Conservation (phyloP, 1,140 invertebrate genomes). For the Bombus superbus region DNA sequence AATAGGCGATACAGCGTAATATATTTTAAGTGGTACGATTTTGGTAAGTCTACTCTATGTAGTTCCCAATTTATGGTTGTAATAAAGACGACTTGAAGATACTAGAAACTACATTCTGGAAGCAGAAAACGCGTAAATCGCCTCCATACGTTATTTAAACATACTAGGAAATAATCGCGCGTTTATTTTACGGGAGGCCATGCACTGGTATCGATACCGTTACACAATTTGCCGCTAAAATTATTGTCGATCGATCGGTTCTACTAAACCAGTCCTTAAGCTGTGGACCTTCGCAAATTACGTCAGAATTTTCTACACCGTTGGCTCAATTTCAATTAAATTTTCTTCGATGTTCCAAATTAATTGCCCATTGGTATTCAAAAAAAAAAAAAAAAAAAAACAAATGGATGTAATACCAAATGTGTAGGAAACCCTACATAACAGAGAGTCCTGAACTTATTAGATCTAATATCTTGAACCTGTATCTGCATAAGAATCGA, state of each 20-base stretch:
- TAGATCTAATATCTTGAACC: too few relatives aligned
- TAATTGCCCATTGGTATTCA: too few relatives aligned
- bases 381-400: not conserved
- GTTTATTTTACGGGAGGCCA: not conserved
- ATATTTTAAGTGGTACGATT: not conserved
- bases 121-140: not conserved
- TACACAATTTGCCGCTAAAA: conserved; percentile 4
- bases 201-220: conserved; percentile 1
- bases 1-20: not conserved
- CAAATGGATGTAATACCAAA: not conserved
- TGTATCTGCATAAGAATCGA: too few relatives aligned
- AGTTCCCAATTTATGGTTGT: not conserved
- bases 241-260: not conserved
- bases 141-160: not conserved
- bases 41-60: not conserved
- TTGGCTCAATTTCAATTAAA: not conserved
- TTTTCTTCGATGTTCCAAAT: too few relatives aligned
- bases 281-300: not conserved
- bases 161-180: not conserved
- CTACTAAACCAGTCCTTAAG: not conserved
- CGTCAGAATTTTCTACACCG: not conserved
- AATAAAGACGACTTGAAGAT: not conserved
- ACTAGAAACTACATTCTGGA: not conserved
- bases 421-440: too few relatives aligned
- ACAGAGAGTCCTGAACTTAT: too few relatives aligned